Conservation (phyloP, 2,797 vertebrate genomes). For the Odontamblyopus rebecca region DNA sequence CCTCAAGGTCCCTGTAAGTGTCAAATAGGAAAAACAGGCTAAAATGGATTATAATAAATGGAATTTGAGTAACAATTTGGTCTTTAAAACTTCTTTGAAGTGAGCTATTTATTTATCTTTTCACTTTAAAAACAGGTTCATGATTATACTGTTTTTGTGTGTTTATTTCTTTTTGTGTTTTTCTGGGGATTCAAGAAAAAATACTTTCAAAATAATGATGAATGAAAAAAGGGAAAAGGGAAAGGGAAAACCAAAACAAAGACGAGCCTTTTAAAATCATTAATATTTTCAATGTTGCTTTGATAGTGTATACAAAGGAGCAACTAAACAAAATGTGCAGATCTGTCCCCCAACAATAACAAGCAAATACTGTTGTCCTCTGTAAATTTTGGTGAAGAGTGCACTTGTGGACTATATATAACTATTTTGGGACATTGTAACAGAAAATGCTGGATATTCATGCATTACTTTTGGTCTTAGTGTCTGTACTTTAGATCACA, state of each 20-base stretch:
- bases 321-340: not conserved
- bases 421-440: not conserved
- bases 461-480: not conserved
- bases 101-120: not conserved
- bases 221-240: too few relatives aligned
- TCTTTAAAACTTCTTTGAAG: too few relatives aligned
- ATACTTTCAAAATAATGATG: not conserved
- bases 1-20: conserved; percentile 7
- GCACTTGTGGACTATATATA: not conserved
- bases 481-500: conserved; percentile 1
- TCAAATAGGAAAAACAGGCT: not conserved
- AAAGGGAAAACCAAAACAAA: not conserved
- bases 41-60: not conserved
- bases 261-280: not conserved
- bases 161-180: not conserved
- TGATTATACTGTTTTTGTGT: not conserved
- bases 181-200: not conserved
- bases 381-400: not conserved
- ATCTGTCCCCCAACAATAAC: not conserved
- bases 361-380: not conserved
- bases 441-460: not conserved
- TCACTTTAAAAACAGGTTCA: not conserved
- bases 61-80: not conserved
- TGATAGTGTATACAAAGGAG: not conserved
- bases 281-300: too few relatives aligned